phyloP scores from a whole-genome alignment of 1,140 invertebrate species.

The Vanessa tameamea region DNA sequence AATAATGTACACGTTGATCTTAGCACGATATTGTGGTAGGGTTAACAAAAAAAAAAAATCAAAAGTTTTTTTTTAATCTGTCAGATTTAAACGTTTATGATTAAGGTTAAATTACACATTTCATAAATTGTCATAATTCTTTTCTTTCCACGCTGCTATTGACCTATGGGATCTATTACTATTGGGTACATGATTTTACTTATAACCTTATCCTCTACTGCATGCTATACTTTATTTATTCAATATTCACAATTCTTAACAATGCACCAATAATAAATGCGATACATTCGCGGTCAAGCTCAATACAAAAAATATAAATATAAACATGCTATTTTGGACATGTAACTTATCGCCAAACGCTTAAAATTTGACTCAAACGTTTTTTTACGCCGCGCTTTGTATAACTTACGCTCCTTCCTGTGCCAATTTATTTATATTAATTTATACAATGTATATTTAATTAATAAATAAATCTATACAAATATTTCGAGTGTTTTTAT shows the following conservation, averaged over 20 bases:
- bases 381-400: conserved; percentile 55
- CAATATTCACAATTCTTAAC: conserved; percentile 48
- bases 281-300: conserved; percentile 74
- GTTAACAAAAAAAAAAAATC: no score
- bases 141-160: conserved; percentile 78
- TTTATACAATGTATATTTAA: conserved; percentile 60
- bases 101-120: neutral
- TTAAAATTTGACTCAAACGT: conserved; percentile 64
- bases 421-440: conserved; percentile 56
- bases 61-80: neutral
- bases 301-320: conserved; percentile 78
- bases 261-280: conserved; percentile 72
- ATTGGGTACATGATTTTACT: conserved; percentile 68
- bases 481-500: conserved; percentile 63
- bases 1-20: neutral
- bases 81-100: no score
- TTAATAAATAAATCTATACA: conserved; percentile 67
- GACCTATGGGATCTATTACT: conserved; percentile 74
- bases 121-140: conserved; percentile 70
- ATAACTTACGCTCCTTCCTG: conserved; percentile 49
- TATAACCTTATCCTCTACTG: conserved; percentile 51
- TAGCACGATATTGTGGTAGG: neutral
- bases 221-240: conserved; percentile 56
- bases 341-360: conserved; percentile 58
- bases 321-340: conserved; percentile 77